Evolutionary conservation across 2,113 vertebrate genomes (phyloP).

Genomic region (Dasyornis broadbenti): DNA sequence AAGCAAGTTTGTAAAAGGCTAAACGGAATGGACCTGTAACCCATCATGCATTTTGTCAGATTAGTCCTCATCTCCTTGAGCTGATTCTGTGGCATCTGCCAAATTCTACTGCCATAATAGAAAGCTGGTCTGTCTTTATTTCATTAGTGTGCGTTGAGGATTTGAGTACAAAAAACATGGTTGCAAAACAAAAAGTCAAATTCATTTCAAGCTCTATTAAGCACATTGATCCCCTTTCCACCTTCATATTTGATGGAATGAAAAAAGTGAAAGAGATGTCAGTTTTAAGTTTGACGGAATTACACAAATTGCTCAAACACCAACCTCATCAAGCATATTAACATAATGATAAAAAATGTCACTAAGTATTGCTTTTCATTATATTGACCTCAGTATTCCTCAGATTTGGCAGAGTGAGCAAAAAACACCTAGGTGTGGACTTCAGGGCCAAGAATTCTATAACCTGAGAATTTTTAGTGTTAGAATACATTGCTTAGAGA

Average conservation of each 20-base stretch:
- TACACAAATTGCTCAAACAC: background rate
- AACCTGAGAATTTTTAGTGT: background rate
- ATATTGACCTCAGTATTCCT: background rate
- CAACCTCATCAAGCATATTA: background rate
- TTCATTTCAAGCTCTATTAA: constrained; percentile 27
- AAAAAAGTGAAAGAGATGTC: background rate
- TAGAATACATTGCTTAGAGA: background rate
- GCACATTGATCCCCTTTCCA: background rate
- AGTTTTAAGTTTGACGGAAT: background rate
- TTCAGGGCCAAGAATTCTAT: background rate
- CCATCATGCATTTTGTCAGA: background rate
- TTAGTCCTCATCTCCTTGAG: background rate
- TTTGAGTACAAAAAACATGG: background rate
- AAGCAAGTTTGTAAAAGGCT: background rate
- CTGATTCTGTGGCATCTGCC: background rate
- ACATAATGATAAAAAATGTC: background rate
- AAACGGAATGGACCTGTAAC: background rate
- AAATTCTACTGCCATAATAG: background rate
- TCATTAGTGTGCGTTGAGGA: background rate
- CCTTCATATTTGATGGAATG: background rate
- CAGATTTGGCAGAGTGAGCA: background rate
- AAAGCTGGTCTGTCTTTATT: background rate
- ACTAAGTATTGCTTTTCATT: background rate
- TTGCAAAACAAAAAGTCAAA: background rate
- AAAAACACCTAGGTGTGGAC: accelerated